Base-by-base conservation (phyloP, 2,888 invertebrate genomes). In the Sclerodermus sp. region DNA sequence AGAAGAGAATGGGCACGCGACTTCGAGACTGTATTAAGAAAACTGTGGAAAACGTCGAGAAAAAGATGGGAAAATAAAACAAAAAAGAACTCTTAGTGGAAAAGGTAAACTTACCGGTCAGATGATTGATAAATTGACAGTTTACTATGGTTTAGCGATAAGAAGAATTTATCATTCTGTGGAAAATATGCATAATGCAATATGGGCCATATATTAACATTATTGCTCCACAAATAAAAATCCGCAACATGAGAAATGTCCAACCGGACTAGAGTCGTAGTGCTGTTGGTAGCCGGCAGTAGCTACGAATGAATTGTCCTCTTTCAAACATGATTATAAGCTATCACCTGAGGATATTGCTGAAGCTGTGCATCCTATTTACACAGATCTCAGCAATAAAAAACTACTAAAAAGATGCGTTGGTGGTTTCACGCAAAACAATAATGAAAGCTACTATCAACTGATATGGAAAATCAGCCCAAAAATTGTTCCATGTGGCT, bases 391-490 rank as follows among this genome's bases (percentile, higher is more conserved):
- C 16, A 68, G 64, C 40, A 64, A 66, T n/a, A 60, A 68, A 32
- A 51, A 53, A 37, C 53, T 70, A 37, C 49, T 72, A 42, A 59
- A 66, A 47, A 32, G 68, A 48, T 72, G 68, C 60, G 54, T 70
- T 44, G 68, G 68, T 45, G 68, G 70, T 34, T 69, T 67, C 49
- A 71, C 62, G 4, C 70, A 71, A 57, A 73, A 71, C 45, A 68
- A 62, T 40, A 71, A 72, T 45, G 70, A 72, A 49, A 68, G 69
- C 50, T 63, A 62, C 9, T 70, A 70, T 47, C 62, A 67, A 44
- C 47, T 66, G n/a, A 60, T 71, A 40, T 71, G 67, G 70, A 66
- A 60, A 57, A 64, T 66, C 44, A 44, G 57, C 51, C 62, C 64
- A 31, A 66, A 66, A 64, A 55, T 48, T 10, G 5, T 62, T 42